Base-by-base conservation (phyloP, 2,888 invertebrate genomes). In the Agrochola lota region DNA sequence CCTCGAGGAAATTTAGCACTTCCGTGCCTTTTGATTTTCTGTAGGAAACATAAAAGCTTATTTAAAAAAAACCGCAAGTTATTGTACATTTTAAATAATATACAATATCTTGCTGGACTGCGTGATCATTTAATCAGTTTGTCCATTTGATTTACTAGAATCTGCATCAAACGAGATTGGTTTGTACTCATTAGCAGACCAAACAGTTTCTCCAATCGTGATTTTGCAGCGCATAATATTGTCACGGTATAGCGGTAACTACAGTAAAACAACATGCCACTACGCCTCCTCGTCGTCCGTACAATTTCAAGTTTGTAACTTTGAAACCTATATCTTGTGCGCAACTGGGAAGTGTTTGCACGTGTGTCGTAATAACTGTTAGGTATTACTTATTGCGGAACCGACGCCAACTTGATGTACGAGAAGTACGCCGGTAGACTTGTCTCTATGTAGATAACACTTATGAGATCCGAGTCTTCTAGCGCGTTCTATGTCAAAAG, bases 281-380 rank as follows among this genome's bases (percentile, higher is more conserved):
- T 68, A 63, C 9, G 57, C 67, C 62, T 71, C 67, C 52, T 20
- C 52, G 52, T 20, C 52, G 52, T 52, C 3, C 63, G 59, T 52
- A 80, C 84, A 80, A 73, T 84, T 79, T 80, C 84, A 73, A 85
- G 59, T 68, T 77, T 78, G 60, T 69, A 86, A 86, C 73, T 86
- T 78, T 71, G 52, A 66, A 74, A 86, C 63, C 80, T 71, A 84
- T 84, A 86, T 78, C 71, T 74, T 70, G 70, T 46, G 55, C 63
- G 60, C 71, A 67, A 62, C 40, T 63, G 46, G 30, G 72, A 76
- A 77, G 73, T 84, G 84, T 86, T 84, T 85, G 79, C 85, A 78
- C 79, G 77, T 76, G 72, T 72, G 66, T 74, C 70, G 87, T 73
- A 88, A 87, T 87, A 87, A 88, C 88, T 74, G 74, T 82, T 87